Base-by-base conservation (phyloP, 2,113 vertebrate species). In the Pao palembangensis region DNA sequence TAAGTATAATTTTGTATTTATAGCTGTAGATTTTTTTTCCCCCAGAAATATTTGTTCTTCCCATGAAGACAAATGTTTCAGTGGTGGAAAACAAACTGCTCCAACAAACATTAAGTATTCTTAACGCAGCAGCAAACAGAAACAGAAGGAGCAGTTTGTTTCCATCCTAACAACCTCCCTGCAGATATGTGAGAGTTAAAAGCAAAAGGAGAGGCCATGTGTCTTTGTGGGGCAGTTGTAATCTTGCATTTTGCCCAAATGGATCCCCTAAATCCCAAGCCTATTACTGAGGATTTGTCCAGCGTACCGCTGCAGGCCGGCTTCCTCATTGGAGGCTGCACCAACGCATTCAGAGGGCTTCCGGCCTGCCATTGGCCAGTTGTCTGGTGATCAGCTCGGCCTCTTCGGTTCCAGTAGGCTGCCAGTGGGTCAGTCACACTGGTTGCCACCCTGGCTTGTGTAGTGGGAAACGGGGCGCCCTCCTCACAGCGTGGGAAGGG, bases 251-350 rank as follows among this genome's bases (percentile, higher is more conserved):
- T 83, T 73, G 66, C 76, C 78, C 79, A 60, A 73, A 68, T 78
- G 84, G 71, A 85, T 82, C 79, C 75, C 78, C 64, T 88, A 86
- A 90, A 85, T 79, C 84, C 79, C 86, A 88, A 91, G 88, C 89
- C 78, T 88, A 88, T 90, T 90, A 90, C 68, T 28, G 60, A 51
- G 87, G 87, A 88, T 90, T 90, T 91, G 59, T 38, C 67, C 73
- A 18, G 23, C n/a, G 58, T 70, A 83, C 79, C 61, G 71, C 74
- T 75, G 64, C 63, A 38, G 43, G 43, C 43, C 13, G 14, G 64
- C 23, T 41, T 55, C 48, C 51, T 56, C 15, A 83, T 82, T 87
- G 87, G 86, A 76, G 43, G 58, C 38, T 79, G 50, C 1, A 6
- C 6, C 62, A n/a, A 44, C 16, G 17, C 44, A 67, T 16, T 51